Evolutionary conservation across 2,113 vertebrate species (phyloP), one percentile per base, ranked within the genome.

Genomic region (Aphyosemion australe): DNA sequence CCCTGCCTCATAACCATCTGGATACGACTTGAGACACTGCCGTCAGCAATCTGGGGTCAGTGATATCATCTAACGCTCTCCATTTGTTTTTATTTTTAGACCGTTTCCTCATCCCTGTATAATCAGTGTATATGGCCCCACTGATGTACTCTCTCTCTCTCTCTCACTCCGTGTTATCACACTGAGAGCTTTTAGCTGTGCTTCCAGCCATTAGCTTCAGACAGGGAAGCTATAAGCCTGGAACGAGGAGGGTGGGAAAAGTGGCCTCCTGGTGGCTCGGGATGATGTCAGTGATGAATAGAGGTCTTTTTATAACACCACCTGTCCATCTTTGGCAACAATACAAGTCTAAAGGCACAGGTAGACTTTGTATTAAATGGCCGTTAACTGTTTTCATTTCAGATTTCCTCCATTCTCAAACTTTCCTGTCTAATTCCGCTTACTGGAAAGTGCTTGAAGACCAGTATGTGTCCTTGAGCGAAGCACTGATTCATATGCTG

Each of bases 21-120:
- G 79, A 76, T 76, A 51, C 8, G 56, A 84, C 56, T 71, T 49
- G 45, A 78, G 83, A 80, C 75, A 69, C 74, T 43, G 61, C 76
- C 69, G 67, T 86, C 86, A 89, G 78, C 82, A 85, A 72, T 88
- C 82, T 67, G 67, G 70, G 51, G 18, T 71, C 63, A 50, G 68
- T 78, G 84, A 91, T 86, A 87, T 90, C 81, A 92, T 85, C 79
- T 21, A 21, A 70, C 79, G 53, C 81, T 85, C 78, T 79, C 86
- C 76, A 77, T 85, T 88, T 85, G 76, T 79, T 83, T 88, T 89
- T 88, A 90, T 93, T 92, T 93, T 91, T 89, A 91, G 86, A 81
- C 61, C 73, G 69, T 87, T 91, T 88, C 67, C 87, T 91, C 85
- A 84, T 87, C 84, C 58, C 59, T 72, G 82, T 69, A 62, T 84